Conservation (phyloP, 2,888 invertebrate species). For the Axea sp. region DNA sequence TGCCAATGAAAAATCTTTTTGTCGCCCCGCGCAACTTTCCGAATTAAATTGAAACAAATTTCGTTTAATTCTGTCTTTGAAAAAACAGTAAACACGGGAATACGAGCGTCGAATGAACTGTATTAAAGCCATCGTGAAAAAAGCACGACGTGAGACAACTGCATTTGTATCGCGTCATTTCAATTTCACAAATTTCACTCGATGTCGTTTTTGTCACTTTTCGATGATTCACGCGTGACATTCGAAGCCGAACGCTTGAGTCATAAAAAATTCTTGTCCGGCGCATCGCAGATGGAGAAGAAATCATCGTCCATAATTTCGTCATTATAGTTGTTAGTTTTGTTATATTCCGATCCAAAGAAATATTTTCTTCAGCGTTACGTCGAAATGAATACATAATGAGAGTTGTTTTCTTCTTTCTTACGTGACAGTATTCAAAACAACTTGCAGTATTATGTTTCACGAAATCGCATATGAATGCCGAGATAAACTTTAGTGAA, state of each 20-base stretch:
- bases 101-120: too few species aligned
- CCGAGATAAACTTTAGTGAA: slow-evolving; percentile 6
- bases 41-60: too few species aligned
- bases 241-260: too few species aligned
- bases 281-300: background rate
- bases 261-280: too few species aligned
- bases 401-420: slow-evolving; percentile 19
- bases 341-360: background rate
- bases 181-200: too few species aligned
- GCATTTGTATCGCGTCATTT: too few species aligned
- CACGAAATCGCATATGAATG: slow-evolving; percentile 4
- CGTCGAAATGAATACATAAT: slow-evolving; percentile 21
- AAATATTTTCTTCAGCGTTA: slow-evolving; percentile 6
- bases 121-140: slow-evolving; percentile 20
- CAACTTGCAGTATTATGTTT: slow-evolving; percentile 21
- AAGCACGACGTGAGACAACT: too few species aligned
- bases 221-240: too few species aligned
- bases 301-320: background rate
- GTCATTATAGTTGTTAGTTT: slow-evolving; percentile 7
- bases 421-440: slow-evolving; percentile 51
- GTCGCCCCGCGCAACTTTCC: too few species aligned
- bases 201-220: background rate
- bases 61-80: too few species aligned
- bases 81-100: too few species aligned
- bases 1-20: too few species aligned